Evolutionary conservation across 2,797 vertebrate species (phyloP).

Genomic region (Sebastes paucispinis): DNA sequence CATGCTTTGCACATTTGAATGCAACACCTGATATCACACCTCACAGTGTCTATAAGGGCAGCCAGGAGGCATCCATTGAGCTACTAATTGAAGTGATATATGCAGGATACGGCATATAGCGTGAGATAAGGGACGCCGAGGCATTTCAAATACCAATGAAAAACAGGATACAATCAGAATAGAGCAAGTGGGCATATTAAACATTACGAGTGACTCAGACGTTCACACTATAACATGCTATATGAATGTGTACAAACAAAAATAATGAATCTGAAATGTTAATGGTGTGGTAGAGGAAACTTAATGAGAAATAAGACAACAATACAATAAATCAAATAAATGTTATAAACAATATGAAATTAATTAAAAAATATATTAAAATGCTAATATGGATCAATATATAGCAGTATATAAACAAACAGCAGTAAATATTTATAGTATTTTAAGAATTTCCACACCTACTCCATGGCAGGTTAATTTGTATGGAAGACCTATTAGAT

Average conservation of each 20-base stretch:
- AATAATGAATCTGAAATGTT: not conserved
- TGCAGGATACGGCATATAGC: not conserved
- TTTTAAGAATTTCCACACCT: not conserved
- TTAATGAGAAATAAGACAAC: not conserved
- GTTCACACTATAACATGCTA: not conserved
- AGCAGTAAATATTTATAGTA: not conserved
- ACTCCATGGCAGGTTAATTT: constrained; percentile 42
- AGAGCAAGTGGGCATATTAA: not conserved
- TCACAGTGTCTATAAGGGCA: not conserved
- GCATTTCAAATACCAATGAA: not conserved
- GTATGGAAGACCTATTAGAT: constrained; percentile 62
- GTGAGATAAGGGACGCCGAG: not conserved
- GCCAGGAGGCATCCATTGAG: not conserved
- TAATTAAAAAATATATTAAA: not conserved
- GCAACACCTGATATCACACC: not conserved
- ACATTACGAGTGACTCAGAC: not conserved
- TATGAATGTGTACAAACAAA: not conserved
- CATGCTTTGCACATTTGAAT: constrained; percentile 11
- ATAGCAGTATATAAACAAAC: not conserved
- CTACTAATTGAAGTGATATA: not conserved
- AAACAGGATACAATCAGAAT: not conserved
- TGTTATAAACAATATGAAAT: not conserved
- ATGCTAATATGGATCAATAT: not conserved
- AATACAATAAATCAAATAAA: not conserved
- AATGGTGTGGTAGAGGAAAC: not conserved